Evolutionary conservation across 2,797 vertebrate genomes (phyloP).

Genomic region (Synanceia verrucosa): DNA sequence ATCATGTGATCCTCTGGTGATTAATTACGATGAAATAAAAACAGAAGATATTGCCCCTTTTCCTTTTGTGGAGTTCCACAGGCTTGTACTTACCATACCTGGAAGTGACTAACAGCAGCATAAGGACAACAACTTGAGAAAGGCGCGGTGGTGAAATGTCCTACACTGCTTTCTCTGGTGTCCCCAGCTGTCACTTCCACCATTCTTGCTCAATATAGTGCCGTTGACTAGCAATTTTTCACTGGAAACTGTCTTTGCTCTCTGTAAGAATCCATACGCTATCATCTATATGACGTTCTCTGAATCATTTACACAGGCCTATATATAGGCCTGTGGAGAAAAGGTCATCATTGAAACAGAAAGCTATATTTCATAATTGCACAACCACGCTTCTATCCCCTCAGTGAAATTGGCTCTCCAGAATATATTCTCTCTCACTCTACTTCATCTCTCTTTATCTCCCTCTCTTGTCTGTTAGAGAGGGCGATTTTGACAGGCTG

Average conservation of each 20-base stretch:
- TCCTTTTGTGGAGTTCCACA: slow-evolving; percentile 27
- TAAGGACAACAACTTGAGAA: slow-evolving; percentile 38
- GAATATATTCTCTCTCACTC: slow-evolving; percentile 70
- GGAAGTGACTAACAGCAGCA: slow-evolving; percentile 42
- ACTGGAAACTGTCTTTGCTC: slow-evolving; percentile 31
- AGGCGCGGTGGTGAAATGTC: slow-evolving; percentile 1
- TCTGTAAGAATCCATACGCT: slow-evolving; percentile 47
- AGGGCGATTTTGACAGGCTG: slow-evolving; percentile 74
- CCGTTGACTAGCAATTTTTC: slow-evolving; percentile 37
- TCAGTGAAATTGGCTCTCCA: slow-evolving; percentile 74
- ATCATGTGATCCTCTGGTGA: slow-evolving; percentile 59
- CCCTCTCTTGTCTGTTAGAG: slow-evolving; percentile 67
- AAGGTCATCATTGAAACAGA: slow-evolving; percentile 75
- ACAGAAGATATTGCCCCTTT: slow-evolving; percentile 27
- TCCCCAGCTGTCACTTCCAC: slow-evolving; percentile 41
- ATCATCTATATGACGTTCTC: slow-evolving; percentile 55
- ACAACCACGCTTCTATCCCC: slow-evolving; percentile 66
- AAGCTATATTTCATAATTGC: slow-evolving; percentile 80
- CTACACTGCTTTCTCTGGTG: slow-evolving; percentile 20
- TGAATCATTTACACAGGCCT: slow-evolving; percentile 63
- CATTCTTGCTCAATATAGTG: slow-evolving; percentile 22
- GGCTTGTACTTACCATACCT: slow-evolving; percentile 13
- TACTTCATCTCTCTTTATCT: slow-evolving; percentile 69
- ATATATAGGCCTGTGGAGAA: slow-evolving; percentile 66
- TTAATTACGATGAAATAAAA: slow-evolving; percentile 67